Conservation (phyloP, 2,888 invertebrate genomes). For the Acrobasis suavella region DNA sequence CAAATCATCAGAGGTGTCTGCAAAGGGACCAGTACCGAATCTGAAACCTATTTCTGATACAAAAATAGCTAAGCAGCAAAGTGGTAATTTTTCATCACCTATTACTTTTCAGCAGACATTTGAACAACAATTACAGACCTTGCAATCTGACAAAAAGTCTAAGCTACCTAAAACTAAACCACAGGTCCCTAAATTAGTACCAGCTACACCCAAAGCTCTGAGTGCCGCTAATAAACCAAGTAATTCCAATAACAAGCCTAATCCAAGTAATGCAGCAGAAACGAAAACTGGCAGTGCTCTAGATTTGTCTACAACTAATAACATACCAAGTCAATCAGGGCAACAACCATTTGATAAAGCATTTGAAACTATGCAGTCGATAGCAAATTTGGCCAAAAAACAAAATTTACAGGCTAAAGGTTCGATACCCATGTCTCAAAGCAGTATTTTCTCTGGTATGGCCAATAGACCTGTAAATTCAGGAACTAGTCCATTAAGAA, state of each 20-base stretch:
- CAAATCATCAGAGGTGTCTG: conserved; percentile 63
- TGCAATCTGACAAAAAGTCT: conserved; percentile 71
- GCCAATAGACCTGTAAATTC: conserved; percentile 55
- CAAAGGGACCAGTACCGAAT: conserved; percentile 77
- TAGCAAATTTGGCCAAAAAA: conserved; percentile 77
- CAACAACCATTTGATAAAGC: conserved; percentile 70
- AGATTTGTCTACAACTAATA: conserved; percentile 75
- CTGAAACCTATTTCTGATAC: conserved; percentile 78
- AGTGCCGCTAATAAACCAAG: conserved; percentile 63
- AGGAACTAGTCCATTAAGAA: conserved; percentile 55
- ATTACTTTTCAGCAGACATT: conserved; percentile 80
- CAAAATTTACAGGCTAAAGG: conserved; percentile 67
- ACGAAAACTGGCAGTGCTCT: conserved; percentile 68
- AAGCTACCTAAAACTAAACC: conserved; percentile 72
- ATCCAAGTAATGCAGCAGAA: conserved; percentile 44
- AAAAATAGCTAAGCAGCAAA: conserved; percentile 71
- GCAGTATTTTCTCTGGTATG: conserved; percentile 56
- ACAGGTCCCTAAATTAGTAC: conserved; percentile 74
- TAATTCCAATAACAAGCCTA: conserved; percentile 50
- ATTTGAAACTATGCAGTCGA: conserved; percentile 79
- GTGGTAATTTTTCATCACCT: conserved; percentile 62
- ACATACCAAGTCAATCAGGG: conserved; percentile 64
- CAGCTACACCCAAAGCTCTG: conserved; percentile 68
- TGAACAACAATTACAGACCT: conserved; percentile 71
- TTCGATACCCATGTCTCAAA: conserved; percentile 54